Base-by-base conservation (phyloP, 2,797 vertebrate species). In the Brachyrhaphis roseni region DNA sequence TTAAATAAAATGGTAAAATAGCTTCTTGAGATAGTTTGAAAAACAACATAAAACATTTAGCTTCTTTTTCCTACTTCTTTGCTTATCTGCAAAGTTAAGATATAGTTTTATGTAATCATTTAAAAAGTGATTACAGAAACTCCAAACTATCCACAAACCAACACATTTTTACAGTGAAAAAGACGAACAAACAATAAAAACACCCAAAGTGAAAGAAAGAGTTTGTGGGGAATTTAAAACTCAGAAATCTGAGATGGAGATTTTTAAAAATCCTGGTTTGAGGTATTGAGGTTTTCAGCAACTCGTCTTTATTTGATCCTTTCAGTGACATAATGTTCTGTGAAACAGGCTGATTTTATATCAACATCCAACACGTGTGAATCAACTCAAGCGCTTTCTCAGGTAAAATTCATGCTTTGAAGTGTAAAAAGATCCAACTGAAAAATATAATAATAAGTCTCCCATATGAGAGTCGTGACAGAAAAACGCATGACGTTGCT, bases 371-470 rank as follows among this genome's bases (percentile, higher is more conserved):
- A 84, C 88, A 88, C 78, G 71, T 88, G 88, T 83, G 88, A 55
- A 77, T 10, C 0, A 82, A 80, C 0, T 3, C 16, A 81, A 73
- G 28, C 8, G 2, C 47, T 39, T 34, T 45, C 68, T 28, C 76
- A 86, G 84, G 87, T 86, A 83, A 45, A 34, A 71, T 39, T 62
- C 10, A 8, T 0, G 64, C 86, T 90, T 91, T 91, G 86, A 91
- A 90, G 91, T 36, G 77, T 77, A 79, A 87, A 81, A 80, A 12
- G 84, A 89, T 77, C 83, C 1, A n/a, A 82, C 83, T 53, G 78
- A 47, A 20, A 59, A 83, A 28, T 78, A 72, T 59, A 57, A 47
- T 51, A n/a, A 75, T 53, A 74, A 85, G 66, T 76, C 47, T 4
- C 39, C 45, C 82, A 18, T 80, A 46, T 64, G 20, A 20, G 59